phyloP scores from a whole-genome alignment of 2,888 invertebrate species.

The Tillus elongatus region DNA sequence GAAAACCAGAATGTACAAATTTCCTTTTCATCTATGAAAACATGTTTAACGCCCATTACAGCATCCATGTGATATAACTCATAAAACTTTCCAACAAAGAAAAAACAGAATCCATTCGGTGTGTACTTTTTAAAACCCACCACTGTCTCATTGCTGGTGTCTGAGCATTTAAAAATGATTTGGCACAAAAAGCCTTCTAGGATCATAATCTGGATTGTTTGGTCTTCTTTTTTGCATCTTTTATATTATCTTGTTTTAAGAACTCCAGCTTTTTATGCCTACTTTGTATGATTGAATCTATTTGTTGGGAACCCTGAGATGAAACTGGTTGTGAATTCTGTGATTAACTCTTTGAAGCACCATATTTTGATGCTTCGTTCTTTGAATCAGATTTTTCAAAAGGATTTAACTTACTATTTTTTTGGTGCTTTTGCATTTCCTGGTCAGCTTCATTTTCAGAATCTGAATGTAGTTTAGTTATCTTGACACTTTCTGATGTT shows the following conservation, averaged over 20 bases:
- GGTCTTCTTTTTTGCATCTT: conserved; percentile 59
- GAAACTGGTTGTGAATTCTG: no score
- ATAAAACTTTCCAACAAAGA: conserved; percentile 99
- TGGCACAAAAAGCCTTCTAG: conserved; percentile 79
- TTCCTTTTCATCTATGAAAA: conserved; percentile 94
- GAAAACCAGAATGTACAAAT: conserved; percentile 96
- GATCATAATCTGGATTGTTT: conserved; percentile 80
- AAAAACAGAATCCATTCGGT: conserved; percentile 91
- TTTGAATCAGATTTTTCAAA: no score
- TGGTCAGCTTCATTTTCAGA: no score
- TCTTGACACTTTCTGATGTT: no score
- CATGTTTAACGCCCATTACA: conserved; percentile 80
- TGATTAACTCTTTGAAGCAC: no score
- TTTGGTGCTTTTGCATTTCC: no score
- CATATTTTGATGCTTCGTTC: no score
- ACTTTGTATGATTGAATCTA: no score
- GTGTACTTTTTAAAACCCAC: conserved; percentile 88
- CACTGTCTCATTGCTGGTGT: conserved; percentile 93
- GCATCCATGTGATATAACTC: conserved; percentile 99
- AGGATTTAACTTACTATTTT: no score
- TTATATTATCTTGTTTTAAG: conserved; percentile 70
- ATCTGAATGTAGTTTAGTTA: no score
- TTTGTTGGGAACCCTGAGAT: no score
- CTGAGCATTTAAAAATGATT: conserved; percentile 62
- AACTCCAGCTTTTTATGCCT: conserved; percentile 70